Evolutionary conservation across 2,113 vertebrate species (phyloP).

Genomic region (Anser brachyrhynchus): DNA sequence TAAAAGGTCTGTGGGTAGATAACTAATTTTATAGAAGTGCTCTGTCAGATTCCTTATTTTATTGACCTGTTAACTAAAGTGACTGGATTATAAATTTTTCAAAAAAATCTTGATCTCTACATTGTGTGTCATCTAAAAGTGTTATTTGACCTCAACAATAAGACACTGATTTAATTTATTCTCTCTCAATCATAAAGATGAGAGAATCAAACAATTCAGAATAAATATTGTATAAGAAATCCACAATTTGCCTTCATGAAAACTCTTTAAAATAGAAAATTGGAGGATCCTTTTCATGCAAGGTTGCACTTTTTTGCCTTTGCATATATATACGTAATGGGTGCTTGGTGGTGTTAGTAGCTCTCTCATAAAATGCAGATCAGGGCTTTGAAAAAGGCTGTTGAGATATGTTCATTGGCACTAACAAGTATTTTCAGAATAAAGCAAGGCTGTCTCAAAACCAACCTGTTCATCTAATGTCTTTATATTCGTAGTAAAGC

Average conservation of each 20-base stretch:
- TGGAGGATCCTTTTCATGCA: not conserved
- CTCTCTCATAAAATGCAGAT: not conserved
- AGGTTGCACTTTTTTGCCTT: not conserved
- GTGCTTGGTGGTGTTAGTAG: not conserved
- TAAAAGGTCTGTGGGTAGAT: not conserved
- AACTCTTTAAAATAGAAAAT: not conserved
- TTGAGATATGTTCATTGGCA: not conserved
- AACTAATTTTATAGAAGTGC: not conserved
- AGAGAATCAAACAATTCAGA: not conserved
- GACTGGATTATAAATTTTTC: not conserved
- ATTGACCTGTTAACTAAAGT: not conserved
- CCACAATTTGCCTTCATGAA: not conserved
- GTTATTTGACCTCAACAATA: not conserved
- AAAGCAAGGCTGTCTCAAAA: not conserved
- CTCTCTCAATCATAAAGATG: not conserved
- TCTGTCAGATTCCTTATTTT: not conserved
- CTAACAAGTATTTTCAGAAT: not conserved
- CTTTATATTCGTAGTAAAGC: not conserved
- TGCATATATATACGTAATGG: not conserved
- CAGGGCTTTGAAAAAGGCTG: not conserved
- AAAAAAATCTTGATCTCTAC: not conserved
- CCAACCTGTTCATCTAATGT: not conserved
- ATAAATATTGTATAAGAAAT: not conserved
- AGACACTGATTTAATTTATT: not conserved
- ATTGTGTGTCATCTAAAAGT: not conserved